phyloP scores from a whole-genome alignment of 2,888 invertebrate species.

The Caenorhabditis sp. region DNA sequence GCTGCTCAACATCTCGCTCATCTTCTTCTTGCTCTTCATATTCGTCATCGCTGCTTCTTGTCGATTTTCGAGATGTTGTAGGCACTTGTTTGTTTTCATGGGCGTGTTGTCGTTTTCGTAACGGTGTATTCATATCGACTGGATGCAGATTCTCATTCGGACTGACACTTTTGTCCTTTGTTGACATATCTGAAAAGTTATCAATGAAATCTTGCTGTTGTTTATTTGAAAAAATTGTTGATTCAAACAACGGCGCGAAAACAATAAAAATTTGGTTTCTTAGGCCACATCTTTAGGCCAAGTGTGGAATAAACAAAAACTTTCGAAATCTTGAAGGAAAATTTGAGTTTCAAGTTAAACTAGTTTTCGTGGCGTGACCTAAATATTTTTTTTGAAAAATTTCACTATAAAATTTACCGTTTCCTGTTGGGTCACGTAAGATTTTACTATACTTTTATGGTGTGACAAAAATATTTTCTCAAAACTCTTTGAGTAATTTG shows the following conservation, averaged over 20 bases:
- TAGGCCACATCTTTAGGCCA: not conserved
- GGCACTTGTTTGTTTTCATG: not conserved
- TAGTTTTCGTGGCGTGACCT: too few relatives aligned
- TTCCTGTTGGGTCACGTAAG: too few relatives aligned
- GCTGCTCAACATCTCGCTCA: too few relatives aligned
- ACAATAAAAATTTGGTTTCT: not conserved
- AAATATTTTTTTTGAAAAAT: too few relatives aligned
- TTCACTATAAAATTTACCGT: too few relatives aligned
- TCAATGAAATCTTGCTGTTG: not conserved
- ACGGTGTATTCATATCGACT: not conserved
- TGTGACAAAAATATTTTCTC: too few relatives aligned
- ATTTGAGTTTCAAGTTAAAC: too few relatives aligned
- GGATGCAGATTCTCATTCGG: not conserved
- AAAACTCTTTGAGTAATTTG: too few relatives aligned
- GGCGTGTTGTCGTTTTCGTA: not conserved
- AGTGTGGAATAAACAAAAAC: not conserved
- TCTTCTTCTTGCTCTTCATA: slow-evolving; percentile 8
- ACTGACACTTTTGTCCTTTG: not conserved
- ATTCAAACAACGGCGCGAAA: not conserved
- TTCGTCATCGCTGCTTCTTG: slow-evolving; percentile 22
- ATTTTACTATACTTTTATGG: too few relatives aligned
- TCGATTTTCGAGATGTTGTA: not conserved
- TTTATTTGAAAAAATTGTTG: not conserved
- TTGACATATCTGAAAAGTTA: not conserved
- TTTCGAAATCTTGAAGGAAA: too few relatives aligned